These are phyloP conservation scores for Sebastiscus albofasciatus DNA, from an alignment of 2,797 vertebrate species.

Conservation along the genomic window DNA sequence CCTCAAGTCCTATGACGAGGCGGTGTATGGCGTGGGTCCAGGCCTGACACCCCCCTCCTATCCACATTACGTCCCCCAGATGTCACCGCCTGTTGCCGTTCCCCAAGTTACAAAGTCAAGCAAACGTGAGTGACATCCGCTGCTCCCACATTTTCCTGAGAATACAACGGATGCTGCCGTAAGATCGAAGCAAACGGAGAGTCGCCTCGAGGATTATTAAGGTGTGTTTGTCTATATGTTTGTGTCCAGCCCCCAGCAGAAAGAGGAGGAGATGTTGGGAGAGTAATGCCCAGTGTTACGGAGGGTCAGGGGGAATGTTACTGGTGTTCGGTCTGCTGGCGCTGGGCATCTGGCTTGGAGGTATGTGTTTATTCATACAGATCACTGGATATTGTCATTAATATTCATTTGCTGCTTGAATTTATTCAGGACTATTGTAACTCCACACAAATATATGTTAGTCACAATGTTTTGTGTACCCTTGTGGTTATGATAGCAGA, in stretches of 20 bases:
- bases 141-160: not conserved
- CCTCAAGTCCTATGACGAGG: conserved; percentile 65
- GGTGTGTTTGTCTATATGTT: not conserved
- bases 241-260: conserved; percentile 52
- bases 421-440: not conserved
- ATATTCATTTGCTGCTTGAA: not conserved
- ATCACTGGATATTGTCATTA: not conserved
- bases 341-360: conserved; percentile 80
- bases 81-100: conserved; percentile 28
- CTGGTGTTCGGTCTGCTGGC: conserved; percentile 65
- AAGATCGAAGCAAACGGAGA: not conserved
- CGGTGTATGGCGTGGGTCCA: conserved; percentile 47
- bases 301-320: conserved; percentile 50
- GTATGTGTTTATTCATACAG: conserved; percentile 52
- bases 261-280: conserved; percentile 52
- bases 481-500: not conserved
- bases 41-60: conserved; percentile 42
- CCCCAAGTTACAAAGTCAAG: conserved; percentile 39
- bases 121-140: conserved; percentile 56
- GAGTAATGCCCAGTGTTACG: conserved; percentile 44
- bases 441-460: not conserved
- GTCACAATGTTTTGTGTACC: not conserved
- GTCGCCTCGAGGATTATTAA: not conserved
- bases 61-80: conserved; percentile 74
- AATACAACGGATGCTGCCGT: not conserved